A percentile compares a stretch with the other conserved stretches of the same genome.
phyloP scores from a whole-genome alignment of 2,113 vertebrate species.

The Cyphomyrus plagiostoma region DNA sequence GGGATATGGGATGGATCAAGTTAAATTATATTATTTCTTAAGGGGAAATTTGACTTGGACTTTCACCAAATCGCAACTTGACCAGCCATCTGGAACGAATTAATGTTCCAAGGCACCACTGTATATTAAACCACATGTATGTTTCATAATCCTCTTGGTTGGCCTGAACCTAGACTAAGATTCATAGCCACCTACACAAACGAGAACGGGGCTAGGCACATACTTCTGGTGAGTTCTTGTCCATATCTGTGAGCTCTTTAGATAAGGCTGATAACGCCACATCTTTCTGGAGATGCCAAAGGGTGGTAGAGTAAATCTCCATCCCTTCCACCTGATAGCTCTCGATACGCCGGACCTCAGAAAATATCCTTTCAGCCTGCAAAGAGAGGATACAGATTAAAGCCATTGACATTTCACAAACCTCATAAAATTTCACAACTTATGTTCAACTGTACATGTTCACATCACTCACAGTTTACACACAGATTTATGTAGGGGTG shows the following conservation, averaged over 20 bases:
- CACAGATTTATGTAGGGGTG: background rate
- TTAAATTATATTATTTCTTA: too few species aligned
- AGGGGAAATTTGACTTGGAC: too few species aligned
- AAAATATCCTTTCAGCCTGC: conserved; percentile 91
- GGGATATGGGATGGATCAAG: too few species aligned
- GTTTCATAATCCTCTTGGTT: background rate
- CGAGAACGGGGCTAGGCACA: background rate
- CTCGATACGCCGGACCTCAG: conserved; percentile 90
- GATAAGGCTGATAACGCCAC: conserved; percentile 91
- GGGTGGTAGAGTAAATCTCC: conserved; percentile 95
- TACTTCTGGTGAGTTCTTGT: conserved; percentile 97
- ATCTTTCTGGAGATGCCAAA: conserved; percentile 97
- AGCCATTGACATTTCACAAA: background rate
- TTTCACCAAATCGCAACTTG: too few species aligned
- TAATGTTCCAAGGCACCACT: too few species aligned
- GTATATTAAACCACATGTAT: background rate
- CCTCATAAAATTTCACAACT: background rate
- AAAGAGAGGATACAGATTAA: conserved; percentile 6
- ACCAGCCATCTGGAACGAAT: too few species aligned
- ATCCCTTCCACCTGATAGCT: conserved; percentile 92
- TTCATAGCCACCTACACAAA: background rate
- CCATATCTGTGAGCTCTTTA: conserved; percentile 97
- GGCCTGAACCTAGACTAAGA: background rate
- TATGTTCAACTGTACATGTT: background rate
- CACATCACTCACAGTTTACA: background rate